Conservation (phyloP, 2,113 vertebrate genomes). For the Nyctibius bracteatus region DNA sequence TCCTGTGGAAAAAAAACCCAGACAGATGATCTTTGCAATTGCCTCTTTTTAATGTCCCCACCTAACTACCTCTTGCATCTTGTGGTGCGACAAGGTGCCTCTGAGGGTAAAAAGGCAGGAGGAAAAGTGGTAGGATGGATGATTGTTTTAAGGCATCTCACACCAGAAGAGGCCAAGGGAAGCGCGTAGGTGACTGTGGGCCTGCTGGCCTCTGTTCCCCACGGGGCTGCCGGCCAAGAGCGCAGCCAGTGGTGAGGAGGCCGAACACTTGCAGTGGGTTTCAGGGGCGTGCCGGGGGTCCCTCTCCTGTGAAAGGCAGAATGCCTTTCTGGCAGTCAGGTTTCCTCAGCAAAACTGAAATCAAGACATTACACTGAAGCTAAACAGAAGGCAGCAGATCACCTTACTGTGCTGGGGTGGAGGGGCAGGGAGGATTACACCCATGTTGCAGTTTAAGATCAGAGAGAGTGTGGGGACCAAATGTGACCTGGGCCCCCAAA, state of each 20-base stretch:
- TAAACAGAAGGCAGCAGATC: neutral
- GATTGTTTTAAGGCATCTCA: neutral
- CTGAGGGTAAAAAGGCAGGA: neutral
- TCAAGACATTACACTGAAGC: neutral
- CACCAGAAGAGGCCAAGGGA: neutral
- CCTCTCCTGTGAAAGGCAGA: neutral
- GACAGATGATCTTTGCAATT: neutral
- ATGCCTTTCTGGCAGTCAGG: neutral
- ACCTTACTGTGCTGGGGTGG: neutral
- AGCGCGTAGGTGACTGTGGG: accelerated
- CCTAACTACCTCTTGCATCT: no score
- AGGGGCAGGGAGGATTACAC: no score
- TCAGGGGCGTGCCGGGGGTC: neutral
- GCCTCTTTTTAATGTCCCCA: accelerated
- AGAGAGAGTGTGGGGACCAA: neutral
- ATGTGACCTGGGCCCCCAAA: no score
- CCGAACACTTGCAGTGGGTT: accelerated
- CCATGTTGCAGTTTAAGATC: neutral
- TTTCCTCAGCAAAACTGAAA: neutral
- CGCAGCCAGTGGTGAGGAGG: neutral
- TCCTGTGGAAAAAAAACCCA: neutral
- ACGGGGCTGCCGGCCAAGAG: no score
- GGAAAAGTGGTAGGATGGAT: no score
- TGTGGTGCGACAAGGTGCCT: neutral
- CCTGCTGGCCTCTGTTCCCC: neutral